Conservation (phyloP, 2,888 invertebrate genomes). For the Beris morrisii region DNA sequence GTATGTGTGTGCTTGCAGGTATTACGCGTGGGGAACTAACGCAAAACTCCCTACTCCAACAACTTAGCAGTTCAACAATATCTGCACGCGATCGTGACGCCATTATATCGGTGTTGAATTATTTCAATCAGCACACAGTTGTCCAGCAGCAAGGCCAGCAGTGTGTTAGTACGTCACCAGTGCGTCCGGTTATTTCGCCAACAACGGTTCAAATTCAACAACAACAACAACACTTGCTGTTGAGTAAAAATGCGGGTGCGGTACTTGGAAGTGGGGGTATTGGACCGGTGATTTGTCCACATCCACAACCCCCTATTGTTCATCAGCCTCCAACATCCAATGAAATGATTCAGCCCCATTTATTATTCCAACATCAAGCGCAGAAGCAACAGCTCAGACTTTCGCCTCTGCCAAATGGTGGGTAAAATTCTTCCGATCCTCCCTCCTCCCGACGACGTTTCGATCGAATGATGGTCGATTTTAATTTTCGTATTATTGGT, state of each 20-base stretch:
- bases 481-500: conserved; percentile 50
- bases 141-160: conserved; percentile 43
- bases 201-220: conserved; percentile 33
- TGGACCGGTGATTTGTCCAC: not conserved
- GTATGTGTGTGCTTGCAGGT: conserved; percentile 61
- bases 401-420: conserved; percentile 67
- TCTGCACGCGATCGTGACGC: conserved; percentile 74
- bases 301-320: conserved; percentile 13
- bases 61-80: conserved; percentile 72
- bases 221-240: conserved; percentile 42
- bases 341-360: conserved; percentile 32
- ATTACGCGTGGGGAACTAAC: conserved; percentile 78
- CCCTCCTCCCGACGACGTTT: no score
- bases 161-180: conserved; percentile 40
- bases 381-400: conserved; percentile 64
- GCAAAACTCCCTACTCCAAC: conserved; percentile 73
- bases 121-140: conserved; percentile 19
- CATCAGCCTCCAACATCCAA: conserved; percentile 16
- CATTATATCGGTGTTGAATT: conserved; percentile 64
- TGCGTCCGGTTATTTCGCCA: conserved; percentile 18
- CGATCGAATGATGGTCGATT: no score
- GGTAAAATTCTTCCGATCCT: no score
- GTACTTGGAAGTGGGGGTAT: conserved; percentile 1
- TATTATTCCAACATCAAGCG: conserved; percentile 33
- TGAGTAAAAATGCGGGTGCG: not conserved